Percentiles rank a stretch among this genome's conserved stretches.
Evolutionary conservation across 2,113 vertebrate genomes (phyloP).

Genomic region (Pseudorasbora parva): DNA sequence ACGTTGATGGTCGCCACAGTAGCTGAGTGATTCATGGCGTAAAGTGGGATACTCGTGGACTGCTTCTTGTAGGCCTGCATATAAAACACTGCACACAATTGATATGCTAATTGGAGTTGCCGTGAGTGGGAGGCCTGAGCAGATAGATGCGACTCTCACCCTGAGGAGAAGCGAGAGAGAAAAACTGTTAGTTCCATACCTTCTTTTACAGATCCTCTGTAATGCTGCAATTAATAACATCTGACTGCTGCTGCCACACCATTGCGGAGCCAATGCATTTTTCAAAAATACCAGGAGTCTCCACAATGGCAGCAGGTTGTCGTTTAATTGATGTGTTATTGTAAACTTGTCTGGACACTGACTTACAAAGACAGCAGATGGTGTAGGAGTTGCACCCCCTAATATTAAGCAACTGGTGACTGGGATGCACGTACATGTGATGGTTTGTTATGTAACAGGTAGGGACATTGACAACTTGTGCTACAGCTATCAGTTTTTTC

Average conservation of each 20-base stretch:
- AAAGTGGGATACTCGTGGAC: slow-evolving; percentile 26
- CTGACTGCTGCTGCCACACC: slow-evolving; percentile 43
- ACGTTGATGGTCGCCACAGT: slow-evolving; percentile 12
- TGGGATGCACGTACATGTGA: background rate
- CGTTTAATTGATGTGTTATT: slow-evolving; percentile 44
- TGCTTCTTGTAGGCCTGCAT: slow-evolving; percentile 36
- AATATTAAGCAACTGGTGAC: background rate
- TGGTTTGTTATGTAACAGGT: background rate
- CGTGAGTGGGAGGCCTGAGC: slow-evolving; percentile 41
- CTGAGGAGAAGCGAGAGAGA: slow-evolving; percentile 38
- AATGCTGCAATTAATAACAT: slow-evolving; percentile 53
- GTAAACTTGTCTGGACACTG: slow-evolving; percentile 43
- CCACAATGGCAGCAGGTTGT: background rate
- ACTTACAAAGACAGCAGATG: slow-evolving; percentile 41
- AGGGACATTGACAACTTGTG: background rate
- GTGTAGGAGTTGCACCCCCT: background rate
- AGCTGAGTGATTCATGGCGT: slow-evolving; percentile 22
- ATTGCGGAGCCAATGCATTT: slow-evolving; percentile 37
- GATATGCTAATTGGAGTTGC: slow-evolving; percentile 48
- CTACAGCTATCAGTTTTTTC: background rate
- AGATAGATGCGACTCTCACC: slow-evolving; percentile 40
- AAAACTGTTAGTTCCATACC: slow-evolving; percentile 38
- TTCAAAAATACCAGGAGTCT: slow-evolving; percentile 29
- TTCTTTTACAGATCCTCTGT: slow-evolving; percentile 41
- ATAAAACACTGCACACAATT: slow-evolving; percentile 48